A percentile compares a stretch with the other conserved stretches of the same genome.
Evolutionary conservation across 2,888 invertebrate genomes (phyloP).

Genomic region (Sinodicranocentrus sp.): DNA sequence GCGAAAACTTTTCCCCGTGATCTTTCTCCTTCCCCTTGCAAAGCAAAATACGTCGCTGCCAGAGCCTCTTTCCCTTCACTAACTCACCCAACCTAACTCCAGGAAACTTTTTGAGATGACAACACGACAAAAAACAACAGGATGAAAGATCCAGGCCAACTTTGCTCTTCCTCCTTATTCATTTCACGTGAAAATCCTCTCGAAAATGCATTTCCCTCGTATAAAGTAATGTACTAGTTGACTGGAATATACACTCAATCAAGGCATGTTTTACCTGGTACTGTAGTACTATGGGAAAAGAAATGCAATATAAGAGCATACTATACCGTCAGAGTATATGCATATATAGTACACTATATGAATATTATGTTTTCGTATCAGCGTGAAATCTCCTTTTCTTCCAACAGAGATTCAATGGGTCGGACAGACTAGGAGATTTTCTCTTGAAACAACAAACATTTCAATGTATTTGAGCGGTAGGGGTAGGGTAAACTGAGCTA

Average conservation of each 20-base stretch:
- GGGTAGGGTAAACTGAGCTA: not conserved
- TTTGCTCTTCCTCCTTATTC: conserved; percentile 2
- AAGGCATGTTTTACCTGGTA: not conserved
- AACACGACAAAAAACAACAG: not conserved
- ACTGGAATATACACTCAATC: not conserved
- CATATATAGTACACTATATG: not conserved
- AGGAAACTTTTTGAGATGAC: conserved; percentile 7
- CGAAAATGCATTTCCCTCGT: not conserved
- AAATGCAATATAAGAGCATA: too few species aligned
- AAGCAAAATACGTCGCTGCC: not conserved
- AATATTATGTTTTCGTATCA: not conserved
- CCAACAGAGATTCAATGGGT: not conserved
- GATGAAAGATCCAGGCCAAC: conserved; percentile 3
- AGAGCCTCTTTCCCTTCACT: not conserved
- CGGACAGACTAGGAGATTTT: conserved; percentile 2
- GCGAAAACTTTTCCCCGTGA: not conserved
- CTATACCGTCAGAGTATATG: not conserved
- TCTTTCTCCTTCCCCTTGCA: not conserved
- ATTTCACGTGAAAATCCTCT: conserved; percentile 9
- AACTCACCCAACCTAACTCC: not conserved
- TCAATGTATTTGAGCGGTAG: not conserved
- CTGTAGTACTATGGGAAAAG: not conserved
- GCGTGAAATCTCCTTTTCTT: not conserved
- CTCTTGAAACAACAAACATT: conserved; percentile 4
- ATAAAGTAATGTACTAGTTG: conserved; percentile 3